Evolutionary conservation across 2,888 invertebrate genomes (phyloP).

Genomic region (Trichopria drosophilae): DNA sequence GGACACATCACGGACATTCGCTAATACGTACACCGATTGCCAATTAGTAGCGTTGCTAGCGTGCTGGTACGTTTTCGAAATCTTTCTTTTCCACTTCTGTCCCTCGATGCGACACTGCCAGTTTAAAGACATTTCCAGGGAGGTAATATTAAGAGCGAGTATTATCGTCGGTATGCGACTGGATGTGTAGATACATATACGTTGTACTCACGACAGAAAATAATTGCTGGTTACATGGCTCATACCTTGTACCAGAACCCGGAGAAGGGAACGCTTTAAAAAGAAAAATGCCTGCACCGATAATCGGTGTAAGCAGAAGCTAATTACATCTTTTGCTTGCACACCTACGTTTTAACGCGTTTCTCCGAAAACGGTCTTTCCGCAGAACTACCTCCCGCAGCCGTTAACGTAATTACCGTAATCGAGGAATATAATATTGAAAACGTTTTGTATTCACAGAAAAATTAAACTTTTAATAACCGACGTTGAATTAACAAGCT

Average conservation of each 20-base stretch:
- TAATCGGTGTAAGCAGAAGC: constrained; percentile 39
- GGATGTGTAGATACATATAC: constrained; percentile 38
- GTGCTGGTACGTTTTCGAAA: constrained; percentile 14
- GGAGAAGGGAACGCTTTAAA: constrained; percentile 33
- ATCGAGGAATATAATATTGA: too few relatives aligned
- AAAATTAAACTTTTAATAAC: too few relatives aligned
- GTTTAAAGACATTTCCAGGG: constrained; percentile 31
- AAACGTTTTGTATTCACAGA: too few relatives aligned
- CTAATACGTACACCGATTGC: constrained; percentile 9
- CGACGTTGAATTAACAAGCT: too few relatives aligned
- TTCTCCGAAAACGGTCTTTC: constrained; percentile 27
- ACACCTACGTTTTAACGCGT: constrained; percentile 32
- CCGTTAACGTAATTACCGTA: too few relatives aligned
- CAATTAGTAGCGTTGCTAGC: constrained; percentile 12
- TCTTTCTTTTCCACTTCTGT: constrained; percentile 13
- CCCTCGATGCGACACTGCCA: constrained; percentile 18
- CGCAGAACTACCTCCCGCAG: too few relatives aligned
- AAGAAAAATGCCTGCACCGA: constrained; percentile 33
- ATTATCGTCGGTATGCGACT: constrained; percentile 37
- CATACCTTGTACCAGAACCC: too few relatives aligned
- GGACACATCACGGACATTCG: background rate
- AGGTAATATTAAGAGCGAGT: constrained; percentile 39
- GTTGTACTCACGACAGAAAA: constrained; percentile 41
- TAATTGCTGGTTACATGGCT: constrained; percentile 46
- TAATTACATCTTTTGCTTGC: constrained; percentile 44